Conservation (phyloP, 2,888 invertebrate species). For the Volucella bombylans region DNA sequence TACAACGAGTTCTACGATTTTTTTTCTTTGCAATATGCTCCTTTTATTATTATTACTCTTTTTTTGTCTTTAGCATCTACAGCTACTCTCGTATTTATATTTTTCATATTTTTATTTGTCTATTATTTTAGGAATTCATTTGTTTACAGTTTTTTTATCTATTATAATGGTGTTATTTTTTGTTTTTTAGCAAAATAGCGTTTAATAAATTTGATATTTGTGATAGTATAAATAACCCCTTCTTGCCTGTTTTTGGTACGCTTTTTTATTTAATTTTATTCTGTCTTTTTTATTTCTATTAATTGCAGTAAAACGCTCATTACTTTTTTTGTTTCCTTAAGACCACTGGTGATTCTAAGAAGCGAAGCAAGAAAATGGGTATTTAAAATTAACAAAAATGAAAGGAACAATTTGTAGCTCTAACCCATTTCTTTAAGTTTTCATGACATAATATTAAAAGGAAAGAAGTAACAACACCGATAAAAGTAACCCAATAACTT, state of each 20-base stretch:
- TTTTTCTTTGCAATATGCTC: constrained; percentile 19
- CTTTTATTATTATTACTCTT: constrained; percentile 52
- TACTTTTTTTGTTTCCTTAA: constrained; percentile 30
- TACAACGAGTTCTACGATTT: constrained; percentile 47
- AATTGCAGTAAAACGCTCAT: constrained; percentile 20
- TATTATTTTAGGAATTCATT: constrained; percentile 63
- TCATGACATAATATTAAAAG: no score
- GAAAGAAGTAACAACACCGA: no score
- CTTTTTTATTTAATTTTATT: constrained; percentile 29
- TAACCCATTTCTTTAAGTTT: no score
- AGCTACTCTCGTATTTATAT: constrained; percentile 49
- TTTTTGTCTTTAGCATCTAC: constrained; percentile 56
- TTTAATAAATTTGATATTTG: constrained; percentile 60
- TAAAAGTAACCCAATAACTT: no score
- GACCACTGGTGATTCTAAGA: constrained; percentile 31
- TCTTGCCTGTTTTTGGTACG: constrained; percentile 27
- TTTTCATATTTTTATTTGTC: constrained; percentile 55
- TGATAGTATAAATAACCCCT: constrained; percentile 36
- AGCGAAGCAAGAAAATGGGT: constrained; percentile 26
- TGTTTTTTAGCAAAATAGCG: constrained; percentile 22
- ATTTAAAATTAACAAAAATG: neutral
- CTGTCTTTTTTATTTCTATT: constrained; percentile 15
- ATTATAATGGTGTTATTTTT: constrained; percentile 13
- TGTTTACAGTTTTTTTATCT: constrained; percentile 25
- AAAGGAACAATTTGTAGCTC: neutral